Evolutionary conservation across 2,888 invertebrate genomes (phyloP), one percentile per base, ranked within the genome.

Genomic region (Pseudanteris insignis): DNA sequence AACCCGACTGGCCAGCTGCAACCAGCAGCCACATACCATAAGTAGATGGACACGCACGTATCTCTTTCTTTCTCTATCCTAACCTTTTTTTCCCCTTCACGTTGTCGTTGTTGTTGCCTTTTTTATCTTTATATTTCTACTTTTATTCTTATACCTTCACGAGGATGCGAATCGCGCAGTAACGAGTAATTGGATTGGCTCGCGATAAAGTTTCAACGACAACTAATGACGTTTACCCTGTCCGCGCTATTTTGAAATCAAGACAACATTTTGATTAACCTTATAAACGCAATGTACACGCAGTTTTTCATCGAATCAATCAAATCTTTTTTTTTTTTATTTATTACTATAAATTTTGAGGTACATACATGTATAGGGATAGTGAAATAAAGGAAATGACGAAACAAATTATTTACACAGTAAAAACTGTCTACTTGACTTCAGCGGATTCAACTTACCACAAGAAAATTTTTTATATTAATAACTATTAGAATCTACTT

Each of bases 1-100:
- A 64, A 58, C 48, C 57, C 50, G 64, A 53, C 64, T 51, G 60
- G 28, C 65, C 65, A 65, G 60, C 65, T 63, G 62, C 63, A 65
- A 60, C 60, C 57, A 21, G 48, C 55, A 65, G 54, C 37, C 61
- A 64, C 54, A 59, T 59, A 62, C 64, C 61, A 63, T 63, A 63
- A 63, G 63, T 63, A 63, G 59, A 59, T 59, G 62, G 58, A 57
- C 59, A 44, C 47, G 29, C 44, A 44, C 41, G 44, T 28, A 32
- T 37, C 47, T 25, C 21, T 60, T 60, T 54, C 50, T 61, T 61
- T 51, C 40, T 53, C 48, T n/a, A n/a, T n/a, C n/a, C n/a, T n/a
- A n/a, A n/a, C n/a, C n/a, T n/a, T n/a, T n/a, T n/a, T n/a, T n/a
- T n/a, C n/a, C n/a, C n/a, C n/a, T n/a, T n/a, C n/a, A n/a, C n/a